Conservation (phyloP, 2,113 vertebrate genomes). For the Emydocephalus ijimae region DNA sequence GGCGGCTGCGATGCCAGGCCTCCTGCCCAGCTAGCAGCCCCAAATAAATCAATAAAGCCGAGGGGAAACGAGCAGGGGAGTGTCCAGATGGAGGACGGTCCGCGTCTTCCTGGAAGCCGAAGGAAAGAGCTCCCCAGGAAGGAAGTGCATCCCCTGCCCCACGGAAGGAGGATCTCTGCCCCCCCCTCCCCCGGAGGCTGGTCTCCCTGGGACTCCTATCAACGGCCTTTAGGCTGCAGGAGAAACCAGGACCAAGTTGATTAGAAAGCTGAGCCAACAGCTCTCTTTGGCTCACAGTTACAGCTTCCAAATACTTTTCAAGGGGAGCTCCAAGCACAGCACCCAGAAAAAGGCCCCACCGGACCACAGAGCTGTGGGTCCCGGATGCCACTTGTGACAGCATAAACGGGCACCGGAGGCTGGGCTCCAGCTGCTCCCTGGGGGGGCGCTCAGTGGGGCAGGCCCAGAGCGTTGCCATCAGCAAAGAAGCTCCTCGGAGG, state of each 20-base stretch:
- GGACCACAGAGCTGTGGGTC: not conserved
- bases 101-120: not conserved
- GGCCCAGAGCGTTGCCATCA: not conserved
- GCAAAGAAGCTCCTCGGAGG: not conserved
- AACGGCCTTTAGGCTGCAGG: not conserved
- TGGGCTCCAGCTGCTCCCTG: not conserved
- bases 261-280: accelerated
- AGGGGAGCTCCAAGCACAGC: not conserved
- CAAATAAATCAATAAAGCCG: not conserved
- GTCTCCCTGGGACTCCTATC: not conserved
- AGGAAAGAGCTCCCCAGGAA: not conserved
- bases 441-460: not conserved
- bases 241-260: not conserved
- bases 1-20: not conserved
- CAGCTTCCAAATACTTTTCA: not conserved
- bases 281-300: not conserved
- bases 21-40: not conserved
- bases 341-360: not conserved
- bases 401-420: accelerated
- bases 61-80: not conserved
- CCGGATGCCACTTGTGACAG: not conserved
- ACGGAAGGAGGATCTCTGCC: not conserved
- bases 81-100: not conserved
- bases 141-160: not conserved
- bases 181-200: too few relatives aligned